Evolutionary conservation across 2,888 invertebrate species (phyloP), one percentile per base, ranked within the genome.

Genomic region (Aphidoletes aphidimyza): DNA sequence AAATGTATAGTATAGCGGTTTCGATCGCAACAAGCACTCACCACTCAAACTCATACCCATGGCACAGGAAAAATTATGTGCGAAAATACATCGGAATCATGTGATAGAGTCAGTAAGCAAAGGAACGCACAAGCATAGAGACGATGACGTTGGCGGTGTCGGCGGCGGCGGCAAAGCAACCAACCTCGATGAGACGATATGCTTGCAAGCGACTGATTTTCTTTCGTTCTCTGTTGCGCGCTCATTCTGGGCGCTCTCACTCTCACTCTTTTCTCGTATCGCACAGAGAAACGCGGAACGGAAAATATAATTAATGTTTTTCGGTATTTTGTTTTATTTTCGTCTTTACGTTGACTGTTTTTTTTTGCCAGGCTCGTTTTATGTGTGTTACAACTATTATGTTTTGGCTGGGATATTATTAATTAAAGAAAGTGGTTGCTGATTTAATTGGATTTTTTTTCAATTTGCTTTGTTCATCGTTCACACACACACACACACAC

Each of bases 281-380:
- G 22, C 54, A 19, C 22, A 8, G 11, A 5, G 26, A 30, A 81
- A 81, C 37, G 78, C 78, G 81, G 8, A 36, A 81, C 81, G 37
- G 81, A 81, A 81, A 81, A 81, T 81, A 81, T 81, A 81, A 81
- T 81, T 81, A 81, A 81, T 81, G 81, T 37, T 81, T 81, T 81
- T 81, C 17, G 81, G 81, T 81, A 81, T 81, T 81, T 81, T 81
- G 81, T 81, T 81, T 81, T 81, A 81, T 81, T 81, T 81, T 81
- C 37, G 37, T 37, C 39, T 37, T 81, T 22, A 37, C 37, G 37
- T 37, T 81, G 19, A 37, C 37, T 19, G 36, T 81, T 81, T 37
- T 54, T 39, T 39, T 39, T 39, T 39, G 5, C 39, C 81, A 81
- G 37, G 37, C 81, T 81, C 81, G 5, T 22, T 81, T 81, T 81